Evolutionary conservation across 2,113 vertebrate species (phyloP), one percentile per base, ranked within the genome.

Genomic region (Ondatra zibethicus): DNA sequence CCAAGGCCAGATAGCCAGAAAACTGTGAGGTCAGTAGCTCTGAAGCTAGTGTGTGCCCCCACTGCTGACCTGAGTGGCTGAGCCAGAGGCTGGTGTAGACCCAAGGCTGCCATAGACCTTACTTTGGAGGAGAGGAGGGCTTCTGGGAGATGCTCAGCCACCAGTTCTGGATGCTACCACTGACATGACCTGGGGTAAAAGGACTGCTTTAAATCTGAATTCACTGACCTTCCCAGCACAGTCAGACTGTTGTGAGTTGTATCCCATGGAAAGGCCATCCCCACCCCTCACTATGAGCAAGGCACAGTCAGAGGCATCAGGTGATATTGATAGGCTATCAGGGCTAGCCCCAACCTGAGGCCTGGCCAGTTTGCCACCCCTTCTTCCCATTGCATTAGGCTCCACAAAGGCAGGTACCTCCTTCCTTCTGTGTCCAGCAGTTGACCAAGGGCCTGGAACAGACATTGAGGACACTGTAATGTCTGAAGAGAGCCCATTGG

Each of bases 311-410:
- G 86, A 27, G 42, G n/a, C 13, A 16, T 16, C 31, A 0, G 0
- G 16, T n/a, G 87, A n/a, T 8, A 0, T 4, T 1, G 12, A 5
- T 1, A 19, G 80, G 47, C 4, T 50, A 0, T 0, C 19, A 45
- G 76, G 47, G 17, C 33, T 66, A 16, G 42, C 52, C 14, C n/a
- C 4, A 5, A 3, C 17, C 89, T 5, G n/a, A 47, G 85, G 31
- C 16, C 47, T 17, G 66, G 5, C 13, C 21, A 42, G 47, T 17
- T 52, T 58, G 78, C 10, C 13, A 2, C 33, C 21, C 4, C 14
- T 1, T 33, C 14, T 2, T 27, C 25, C 89, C 0, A 0, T 3
- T 0, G 3, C 33, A 5, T 3, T 7, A 47, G 85, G 61, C 9
- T 12, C 33, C 3, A 1, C 0, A 0, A 6, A 1, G 88, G 47